Evolutionary conservation across 1,140 invertebrate species (phyloP), one percentile per base, ranked within the genome.

Genomic region (Cyphomyrmex costatus): DNA sequence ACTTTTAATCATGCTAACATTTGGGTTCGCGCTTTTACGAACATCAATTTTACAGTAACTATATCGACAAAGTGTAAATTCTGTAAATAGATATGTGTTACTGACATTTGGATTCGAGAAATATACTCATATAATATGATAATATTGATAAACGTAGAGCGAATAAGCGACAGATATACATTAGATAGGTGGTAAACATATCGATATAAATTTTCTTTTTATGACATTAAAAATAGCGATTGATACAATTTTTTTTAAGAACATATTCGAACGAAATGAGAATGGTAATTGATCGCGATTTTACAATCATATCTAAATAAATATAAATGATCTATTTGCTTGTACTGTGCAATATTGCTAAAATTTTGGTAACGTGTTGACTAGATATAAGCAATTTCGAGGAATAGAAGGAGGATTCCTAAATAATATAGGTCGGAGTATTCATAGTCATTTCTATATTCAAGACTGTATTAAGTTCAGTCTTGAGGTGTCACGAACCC

Each of bases 331-430:
- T 51, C 78, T 88, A 88, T 61, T 61, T 14, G 68, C 53, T 86
- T 78, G 80, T 63, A 88, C 27, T 61, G 87, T 80, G 63, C 87
- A 85, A 85, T 90, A 90, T 70, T 85, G 88, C 79, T 85, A 89
- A 78, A 70, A 85, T 86, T 78, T 89, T 70, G 89, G 65, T 89
- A 65, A 78, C 80, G 79, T 74, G 53, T 90, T 56, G 89, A 90
- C 86, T 90, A 90, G 89, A 87, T 87, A 76, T 49, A 89, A 88
- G 80, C 82, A 83, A 84, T 74, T 68, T 89, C 60, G 80, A 79
- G 71, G 60, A 68, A 84, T 71, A 71, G 63, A 70, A 87, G 42
- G 70, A 86, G 86, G 63, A 80, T 76, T 79, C 6, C 71, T 30
- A 8, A 24, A 42, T 70, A 33, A 58, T 53, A 21, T 65, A 21